Conservation (phyloP, 92 coral and sea anemone genomes). For the Scolanthus callimorphus region DNA sequence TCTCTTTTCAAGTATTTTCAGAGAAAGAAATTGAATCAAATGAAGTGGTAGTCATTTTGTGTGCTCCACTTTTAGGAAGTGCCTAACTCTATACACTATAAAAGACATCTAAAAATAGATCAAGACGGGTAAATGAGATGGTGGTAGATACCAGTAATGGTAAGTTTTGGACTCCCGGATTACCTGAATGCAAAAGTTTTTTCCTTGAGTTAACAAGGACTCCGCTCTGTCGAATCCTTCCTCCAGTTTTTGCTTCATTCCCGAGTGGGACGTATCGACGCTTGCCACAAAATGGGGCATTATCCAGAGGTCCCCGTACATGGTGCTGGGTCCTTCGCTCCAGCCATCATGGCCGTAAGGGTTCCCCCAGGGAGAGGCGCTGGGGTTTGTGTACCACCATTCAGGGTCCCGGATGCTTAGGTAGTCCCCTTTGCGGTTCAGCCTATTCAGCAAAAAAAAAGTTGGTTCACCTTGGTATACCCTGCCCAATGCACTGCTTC, state of each 20-base stretch:
- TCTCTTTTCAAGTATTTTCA: too few species aligned
- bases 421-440: slow-evolving; percentile 71
- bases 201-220: slow-evolving; percentile 37
- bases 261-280: slow-evolving; percentile 63
- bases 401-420: slow-evolving; percentile 81
- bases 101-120: too few species aligned
- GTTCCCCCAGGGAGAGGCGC: slow-evolving; percentile 80
- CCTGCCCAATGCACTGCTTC: too few species aligned
- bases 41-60: too few species aligned
- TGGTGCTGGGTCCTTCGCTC: slow-evolving; percentile 48
- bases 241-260: slow-evolving; percentile 44
- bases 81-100: too few species aligned
- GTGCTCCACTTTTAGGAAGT: too few species aligned
- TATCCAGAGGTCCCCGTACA: slow-evolving; percentile 67
- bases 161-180: too few species aligned
- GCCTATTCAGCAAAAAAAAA: too few species aligned
- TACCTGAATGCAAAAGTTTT: slow-evolving; percentile 80
- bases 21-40: too few species aligned
- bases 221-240: slow-evolving; percentile 57
- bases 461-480: too few species aligned
- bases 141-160: too few species aligned
- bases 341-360: slow-evolving; percentile 62
- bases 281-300: slow-evolving; percentile 73
- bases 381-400: slow-evolving; percentile 78
- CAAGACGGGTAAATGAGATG: too few species aligned